phyloP scores from a whole-genome alignment of 2,113 vertebrate genomes.

The Microtus ochrogaster region DNA sequence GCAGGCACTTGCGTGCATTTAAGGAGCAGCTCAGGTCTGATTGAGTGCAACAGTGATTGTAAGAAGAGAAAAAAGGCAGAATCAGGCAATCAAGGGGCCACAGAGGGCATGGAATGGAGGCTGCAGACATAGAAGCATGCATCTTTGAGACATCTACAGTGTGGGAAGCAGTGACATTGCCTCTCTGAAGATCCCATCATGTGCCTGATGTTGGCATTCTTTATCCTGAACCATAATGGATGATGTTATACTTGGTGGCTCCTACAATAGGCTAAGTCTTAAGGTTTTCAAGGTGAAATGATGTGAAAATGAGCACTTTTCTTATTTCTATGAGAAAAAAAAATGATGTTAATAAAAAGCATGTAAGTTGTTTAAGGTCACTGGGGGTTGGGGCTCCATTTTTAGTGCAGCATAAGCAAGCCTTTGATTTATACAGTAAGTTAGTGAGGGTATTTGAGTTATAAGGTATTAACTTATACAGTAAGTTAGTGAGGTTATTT shows the following conservation, averaged over 20 bases:
- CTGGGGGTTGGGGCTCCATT: neutral
- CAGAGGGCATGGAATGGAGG: neutral
- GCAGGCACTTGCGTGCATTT: neutral
- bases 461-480: too few species aligned
- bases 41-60: neutral
- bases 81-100: neutral
- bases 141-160: neutral
- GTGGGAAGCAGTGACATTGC: neutral
- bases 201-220: neutral
- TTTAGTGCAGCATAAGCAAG: neutral
- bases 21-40: neutral
- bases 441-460: neutral
- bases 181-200: neutral
- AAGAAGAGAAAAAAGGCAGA: neutral
- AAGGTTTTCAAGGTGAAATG: neutral
- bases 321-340: neutral
- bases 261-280: neutral
- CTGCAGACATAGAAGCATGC: accelerated
- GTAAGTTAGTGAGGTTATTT: neutral
- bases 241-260: neutral
- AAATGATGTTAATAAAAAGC: neutral
- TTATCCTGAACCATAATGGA: neutral
- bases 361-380: neutral
- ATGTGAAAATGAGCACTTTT: neutral
- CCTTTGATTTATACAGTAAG: neutral